These are phyloP conservation scores for Dasyurus viverrinus DNA, from an alignment of 2,113 vertebrate species.

Conservation along the genomic window DNA sequence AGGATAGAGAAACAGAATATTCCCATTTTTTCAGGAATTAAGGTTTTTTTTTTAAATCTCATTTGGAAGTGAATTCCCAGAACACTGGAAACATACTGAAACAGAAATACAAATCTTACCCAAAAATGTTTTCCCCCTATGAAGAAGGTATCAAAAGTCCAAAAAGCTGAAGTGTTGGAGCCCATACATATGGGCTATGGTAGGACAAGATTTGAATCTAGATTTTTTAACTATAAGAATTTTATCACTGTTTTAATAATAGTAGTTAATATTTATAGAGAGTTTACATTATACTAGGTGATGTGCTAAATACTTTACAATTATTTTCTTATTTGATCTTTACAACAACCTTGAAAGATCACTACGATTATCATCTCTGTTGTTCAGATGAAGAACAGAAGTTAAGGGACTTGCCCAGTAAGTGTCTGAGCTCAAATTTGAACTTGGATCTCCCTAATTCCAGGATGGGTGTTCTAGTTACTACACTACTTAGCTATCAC, in stretches of 20 bases:
- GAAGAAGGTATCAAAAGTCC: background rate
- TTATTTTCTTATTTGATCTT: background rate
- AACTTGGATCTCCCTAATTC: background rate
- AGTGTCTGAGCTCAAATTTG: background rate
- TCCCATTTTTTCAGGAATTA: constrained; percentile 14
- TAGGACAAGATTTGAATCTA: background rate
- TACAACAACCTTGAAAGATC: background rate
- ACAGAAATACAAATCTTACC: background rate
- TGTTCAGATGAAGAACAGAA: background rate
- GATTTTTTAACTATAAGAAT: background rate
- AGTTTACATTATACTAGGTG: background rate
- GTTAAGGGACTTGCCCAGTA: background rate
- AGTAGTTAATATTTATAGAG: background rate
- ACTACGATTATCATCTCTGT: background rate
- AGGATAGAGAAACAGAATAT: constrained; percentile 36
- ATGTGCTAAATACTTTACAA: background rate
- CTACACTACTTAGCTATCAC: background rate
- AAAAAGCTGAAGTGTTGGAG: background rate
- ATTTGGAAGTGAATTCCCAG: constrained; percentile 45
- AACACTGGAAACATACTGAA: constrained; percentile 56
- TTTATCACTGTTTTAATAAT: background rate
- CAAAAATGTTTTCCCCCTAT: background rate
- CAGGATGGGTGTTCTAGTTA: background rate
- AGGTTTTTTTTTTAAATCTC: background rate
- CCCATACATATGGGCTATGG: background rate